Base-by-base conservation (phyloP, 2,888 invertebrate genomes). In the Bombylius major region DNA sequence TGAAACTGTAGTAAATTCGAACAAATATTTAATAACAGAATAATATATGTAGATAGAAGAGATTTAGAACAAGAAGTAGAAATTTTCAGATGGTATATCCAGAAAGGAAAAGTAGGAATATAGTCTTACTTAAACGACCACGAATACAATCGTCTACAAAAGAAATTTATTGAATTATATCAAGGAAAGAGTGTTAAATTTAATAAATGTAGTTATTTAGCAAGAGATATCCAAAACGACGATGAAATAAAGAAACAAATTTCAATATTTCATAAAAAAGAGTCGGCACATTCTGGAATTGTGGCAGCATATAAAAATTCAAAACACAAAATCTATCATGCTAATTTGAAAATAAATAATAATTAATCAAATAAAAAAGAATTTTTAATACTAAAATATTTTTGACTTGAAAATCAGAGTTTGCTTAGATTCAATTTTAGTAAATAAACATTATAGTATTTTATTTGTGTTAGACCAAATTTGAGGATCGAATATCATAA, bases 1-100 rank as follows among this genome's bases (percentile, higher is more conserved):
- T 4, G 57, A 57, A 12, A 57, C 54, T 32, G 54, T 54, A 9
- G 54, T 57, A 3, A 54, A 57, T 23, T 49, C 51, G 23, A 50
- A 54, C n/a, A 51, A 45, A 52, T 36, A 8, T 36, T 36, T 36
- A 36, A 36, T 36, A 36, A 36, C 9, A 36, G 36, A 36, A 36
- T 2, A 36, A 36, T 36, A 36, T 36, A 36, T 36, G 9, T 36
- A 36, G 36, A 36, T 36, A 36, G 4, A 36, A 36, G 9, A 8
- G 36, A 36, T 9, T 8, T 36, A 36, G 36, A 36, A 36, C 6
- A 36, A 8, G 36, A 36, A 36, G 9, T 9, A 9, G 36, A 36
- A 1, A 36, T 36, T 32, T 47, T 47, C 8, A 47, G 8, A 47
- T 32, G 31, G 8, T 47, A 47, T 32, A 32, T 47, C 5, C 32